Conservation (phyloP, 2,797 vertebrate genomes). For the Neoniphon sammara region DNA sequence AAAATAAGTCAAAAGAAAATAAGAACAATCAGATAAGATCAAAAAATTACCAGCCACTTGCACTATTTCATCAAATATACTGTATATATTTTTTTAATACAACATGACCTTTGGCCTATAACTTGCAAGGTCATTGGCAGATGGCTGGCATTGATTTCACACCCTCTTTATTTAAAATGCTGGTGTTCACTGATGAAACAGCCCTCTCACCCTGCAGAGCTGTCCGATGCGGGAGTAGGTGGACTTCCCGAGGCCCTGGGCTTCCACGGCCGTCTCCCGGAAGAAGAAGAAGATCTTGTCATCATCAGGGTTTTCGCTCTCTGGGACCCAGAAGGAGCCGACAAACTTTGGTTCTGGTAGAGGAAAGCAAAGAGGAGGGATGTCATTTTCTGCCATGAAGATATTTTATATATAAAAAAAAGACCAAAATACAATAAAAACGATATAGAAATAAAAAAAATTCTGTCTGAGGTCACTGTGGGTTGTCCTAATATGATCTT, state of each 20-base stretch:
- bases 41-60: too few species aligned
- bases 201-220: slow-evolving; percentile 89
- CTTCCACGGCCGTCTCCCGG: slow-evolving; percentile 93
- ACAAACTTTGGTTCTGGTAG: slow-evolving; percentile 93
- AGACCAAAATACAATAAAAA: too few species aligned
- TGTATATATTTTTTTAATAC: background rate
- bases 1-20: background rate
- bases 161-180: background rate
- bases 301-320: slow-evolving; percentile 95
- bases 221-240: slow-evolving; percentile 94
- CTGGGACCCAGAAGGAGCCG: slow-evolving; percentile 95
- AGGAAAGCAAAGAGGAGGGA: slow-evolving; percentile 23
- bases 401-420: too few species aligned
- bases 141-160: background rate
- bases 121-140: background rate
- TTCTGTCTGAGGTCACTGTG: too few species aligned
- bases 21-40: too few species aligned
- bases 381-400: background rate
- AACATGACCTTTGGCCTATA: too few species aligned
- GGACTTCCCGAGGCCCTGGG: slow-evolving; percentile 89
- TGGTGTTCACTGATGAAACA: background rate
- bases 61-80: background rate
- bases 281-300: slow-evolving; percentile 99
- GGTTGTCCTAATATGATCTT: too few species aligned
- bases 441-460: too few species aligned